Evolutionary conservation across 1,140 invertebrate species (phyloP).

Genomic region (Octopus bimaculoides): DNA sequence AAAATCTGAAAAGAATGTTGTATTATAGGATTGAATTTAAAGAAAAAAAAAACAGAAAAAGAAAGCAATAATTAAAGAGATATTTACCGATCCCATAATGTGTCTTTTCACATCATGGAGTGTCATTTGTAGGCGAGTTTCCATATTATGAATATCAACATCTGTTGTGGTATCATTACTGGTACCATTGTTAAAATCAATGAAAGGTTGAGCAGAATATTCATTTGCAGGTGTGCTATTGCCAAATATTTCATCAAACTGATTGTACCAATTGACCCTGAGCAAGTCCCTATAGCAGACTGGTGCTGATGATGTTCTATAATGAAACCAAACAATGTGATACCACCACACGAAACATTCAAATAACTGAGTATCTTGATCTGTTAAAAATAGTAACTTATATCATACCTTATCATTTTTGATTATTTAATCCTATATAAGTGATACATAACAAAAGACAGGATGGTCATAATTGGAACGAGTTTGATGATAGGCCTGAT

Average conservation of each 20-base stretch:
- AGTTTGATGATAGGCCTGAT: too few relatives aligned
- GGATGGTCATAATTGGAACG: too few relatives aligned
- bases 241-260: conserved; percentile 43
- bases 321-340: conserved; percentile 15
- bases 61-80: not conserved
- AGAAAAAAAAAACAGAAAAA: too few relatives aligned
- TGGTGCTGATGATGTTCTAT: conserved; percentile 48
- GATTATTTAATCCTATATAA: too few relatives aligned
- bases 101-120: conserved; percentile 52
- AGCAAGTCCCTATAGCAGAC: conserved; percentile 49
- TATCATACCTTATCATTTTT: too few relatives aligned
- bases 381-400: too few relatives aligned
- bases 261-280: conserved; percentile 34
- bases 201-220: conserved; percentile 41
- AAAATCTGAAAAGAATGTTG: too few relatives aligned
- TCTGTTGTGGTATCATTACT: conserved; percentile 52
- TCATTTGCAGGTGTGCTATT: conserved; percentile 45
- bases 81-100: conserved; percentile 45
- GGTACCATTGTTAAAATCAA: conserved; percentile 46
- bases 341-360: too few relatives aligned
- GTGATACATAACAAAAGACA: too few relatives aligned
- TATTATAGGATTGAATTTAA: too few relatives aligned
- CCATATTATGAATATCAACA: conserved; percentile 50
- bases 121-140: conserved; percentile 51
- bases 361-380: too few relatives aligned